Evolutionary conservation across 1,140 invertebrate species (phyloP).

Genomic region (Diorhabda carinulata): DNA sequence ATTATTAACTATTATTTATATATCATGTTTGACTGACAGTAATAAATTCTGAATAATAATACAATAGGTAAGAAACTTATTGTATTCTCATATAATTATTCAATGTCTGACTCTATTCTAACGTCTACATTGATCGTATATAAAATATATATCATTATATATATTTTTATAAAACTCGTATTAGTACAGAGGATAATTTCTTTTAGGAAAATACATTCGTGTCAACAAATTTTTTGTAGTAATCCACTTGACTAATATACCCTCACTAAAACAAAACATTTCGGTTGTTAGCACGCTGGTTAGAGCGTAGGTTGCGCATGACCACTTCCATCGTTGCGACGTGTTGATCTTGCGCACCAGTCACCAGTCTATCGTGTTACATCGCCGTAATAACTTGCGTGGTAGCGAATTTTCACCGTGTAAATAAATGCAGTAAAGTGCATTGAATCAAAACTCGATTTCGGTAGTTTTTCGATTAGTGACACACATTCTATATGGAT

Average conservation of each 20-base stretch:
- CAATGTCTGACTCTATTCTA: no score
- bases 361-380: constrained; percentile 7
- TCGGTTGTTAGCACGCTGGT: constrained; percentile 6
- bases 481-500: constrained; percentile 5
- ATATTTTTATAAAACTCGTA: no score
- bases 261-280: constrained; percentile 6
- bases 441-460: constrained; percentile 5
- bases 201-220: no score
- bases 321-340: constrained; percentile 3
- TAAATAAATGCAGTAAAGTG: constrained; percentile 13
- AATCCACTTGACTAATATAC: background rate
- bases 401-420: background rate
- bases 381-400: constrained; percentile 5
- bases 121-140: no score
- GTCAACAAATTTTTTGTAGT: background rate
- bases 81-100: no score
- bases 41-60: no score
- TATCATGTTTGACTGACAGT: no score
- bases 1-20: no score
- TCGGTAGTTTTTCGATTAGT: background rate
- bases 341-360: constrained; percentile 8
- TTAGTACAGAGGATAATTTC: no score
- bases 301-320: constrained; percentile 3
- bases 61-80: no score
- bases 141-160: no score